Conservation (phyloP, 2,888 invertebrate species). For the Villa cingulata region DNA sequence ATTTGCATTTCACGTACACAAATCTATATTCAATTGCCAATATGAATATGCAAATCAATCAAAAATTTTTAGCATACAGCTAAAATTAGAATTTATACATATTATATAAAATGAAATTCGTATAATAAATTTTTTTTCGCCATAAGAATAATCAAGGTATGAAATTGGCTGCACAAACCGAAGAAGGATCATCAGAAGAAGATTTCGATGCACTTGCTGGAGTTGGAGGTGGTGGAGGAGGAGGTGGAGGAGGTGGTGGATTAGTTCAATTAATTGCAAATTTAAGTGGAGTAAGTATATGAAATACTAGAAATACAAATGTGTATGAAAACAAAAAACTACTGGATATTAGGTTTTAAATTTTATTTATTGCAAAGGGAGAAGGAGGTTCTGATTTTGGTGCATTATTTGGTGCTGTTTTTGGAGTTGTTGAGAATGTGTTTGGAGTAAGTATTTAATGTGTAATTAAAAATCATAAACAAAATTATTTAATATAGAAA, state of each 20-base stretch:
- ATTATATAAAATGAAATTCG: no score
- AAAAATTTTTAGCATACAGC: no score
- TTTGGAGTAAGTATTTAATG: slow-evolving; percentile 27
- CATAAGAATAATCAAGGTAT: neutral
- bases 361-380: slow-evolving; percentile 20
- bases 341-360: neutral
- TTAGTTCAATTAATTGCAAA: slow-evolving; percentile 31
- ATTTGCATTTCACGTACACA: no score
- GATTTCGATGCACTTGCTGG: slow-evolving; percentile 2
- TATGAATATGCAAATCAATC: no score
- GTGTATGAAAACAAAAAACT: neutral
- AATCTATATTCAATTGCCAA: no score
- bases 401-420: slow-evolving; percentile 33
- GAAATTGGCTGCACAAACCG: slow-evolving; percentile 15
- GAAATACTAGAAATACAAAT: neutral
- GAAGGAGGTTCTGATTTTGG: slow-evolving; percentile 35
- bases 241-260: slow-evolving; percentile 23
- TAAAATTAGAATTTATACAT: no score
- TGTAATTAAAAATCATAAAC: no score
- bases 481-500: no score
- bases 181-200: neutral
- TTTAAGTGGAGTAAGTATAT: slow-evolving; percentile 31
- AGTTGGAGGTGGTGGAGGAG: slow-evolving; percentile 11
- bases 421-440: slow-evolving; percentile 30
- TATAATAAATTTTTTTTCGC: no score